phyloP scores from a whole-genome alignment of 2,113 vertebrate species.

The Leucosticte australis region DNA sequence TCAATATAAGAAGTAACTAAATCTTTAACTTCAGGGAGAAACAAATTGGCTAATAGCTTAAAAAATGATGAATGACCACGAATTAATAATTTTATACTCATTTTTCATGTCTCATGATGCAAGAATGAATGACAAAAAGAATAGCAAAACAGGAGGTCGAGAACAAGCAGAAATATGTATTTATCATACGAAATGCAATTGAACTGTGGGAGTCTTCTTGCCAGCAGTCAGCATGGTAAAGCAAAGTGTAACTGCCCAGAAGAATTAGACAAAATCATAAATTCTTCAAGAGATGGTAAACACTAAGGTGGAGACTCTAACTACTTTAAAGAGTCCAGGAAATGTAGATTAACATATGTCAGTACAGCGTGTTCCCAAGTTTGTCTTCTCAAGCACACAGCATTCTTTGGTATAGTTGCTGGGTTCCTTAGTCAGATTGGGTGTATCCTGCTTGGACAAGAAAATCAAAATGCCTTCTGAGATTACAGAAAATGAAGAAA shows the following conservation, averaged over 20 bases:
- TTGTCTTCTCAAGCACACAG: not conserved
- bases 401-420: not conserved
- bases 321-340: not conserved
- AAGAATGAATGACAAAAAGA: not conserved
- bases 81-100: not conserved
- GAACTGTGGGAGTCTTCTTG: not conserved
- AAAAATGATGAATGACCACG: not conserved
- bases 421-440: not conserved
- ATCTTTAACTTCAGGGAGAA: not conserved
- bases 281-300: not conserved
- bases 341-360: not conserved
- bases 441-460: not conserved
- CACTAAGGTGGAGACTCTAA: not conserved
- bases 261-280: not conserved
- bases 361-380: not conserved
- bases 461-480: not conserved
- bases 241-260: not conserved
- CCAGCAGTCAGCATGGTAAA: not conserved
- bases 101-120: not conserved
- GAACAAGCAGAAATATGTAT: not conserved
- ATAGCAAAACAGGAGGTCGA: not conserved
- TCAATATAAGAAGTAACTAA: not conserved
- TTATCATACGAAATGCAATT: not conserved
- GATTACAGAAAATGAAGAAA: not conserved
- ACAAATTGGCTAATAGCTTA: not conserved